Percentiles rank a stretch among this genome's conserved stretches.
Evolutionary conservation across 2,113 vertebrate species (phyloP).

Genomic region (Elaphurus davidianus): DNA sequence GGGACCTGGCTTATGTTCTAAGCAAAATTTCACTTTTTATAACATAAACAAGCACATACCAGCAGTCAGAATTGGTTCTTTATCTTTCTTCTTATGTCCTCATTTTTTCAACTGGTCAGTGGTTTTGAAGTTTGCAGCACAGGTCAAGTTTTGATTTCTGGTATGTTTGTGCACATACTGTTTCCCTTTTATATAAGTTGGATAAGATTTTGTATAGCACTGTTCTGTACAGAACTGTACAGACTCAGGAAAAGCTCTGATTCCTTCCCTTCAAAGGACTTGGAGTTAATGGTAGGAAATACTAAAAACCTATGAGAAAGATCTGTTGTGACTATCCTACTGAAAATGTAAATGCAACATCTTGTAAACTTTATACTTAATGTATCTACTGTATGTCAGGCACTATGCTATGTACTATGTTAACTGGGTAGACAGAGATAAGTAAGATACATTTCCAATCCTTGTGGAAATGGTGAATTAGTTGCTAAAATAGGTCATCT

Average conservation of each 20-base stretch:
- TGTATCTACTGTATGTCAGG: not conserved
- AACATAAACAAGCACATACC: not conserved
- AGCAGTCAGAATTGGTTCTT: conserved; percentile 35
- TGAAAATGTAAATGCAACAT: not conserved
- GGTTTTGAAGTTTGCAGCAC: conserved; percentile 36
- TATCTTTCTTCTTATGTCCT: conserved; percentile 42
- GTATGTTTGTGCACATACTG: conserved; percentile 37
- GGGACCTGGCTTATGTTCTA: conserved; percentile 39
- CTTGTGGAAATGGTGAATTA: not conserved
- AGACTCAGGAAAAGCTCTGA: conserved; percentile 17
- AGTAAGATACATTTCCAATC: not conserved
- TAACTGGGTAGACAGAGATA: not conserved
- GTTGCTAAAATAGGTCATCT: conserved; percentile 11
- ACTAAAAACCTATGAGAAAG: not conserved
- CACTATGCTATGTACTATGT: not conserved
- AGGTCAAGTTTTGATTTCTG: conserved; percentile 31
- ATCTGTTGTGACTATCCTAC: not conserved
- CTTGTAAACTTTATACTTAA: not conserved
- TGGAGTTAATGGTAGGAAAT: not conserved
- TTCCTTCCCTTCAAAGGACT: conserved; percentile 6
- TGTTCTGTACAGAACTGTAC: not conserved
- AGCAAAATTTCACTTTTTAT: conserved; percentile 33
- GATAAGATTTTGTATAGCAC: not conserved
- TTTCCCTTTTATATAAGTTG: conserved; percentile 2
- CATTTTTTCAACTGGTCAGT: conserved; percentile 24